Evolutionary conservation across 1,140 invertebrate genomes (phyloP), one percentile per base, ranked within the genome.

Genomic region (Drosophila cardini): DNA sequence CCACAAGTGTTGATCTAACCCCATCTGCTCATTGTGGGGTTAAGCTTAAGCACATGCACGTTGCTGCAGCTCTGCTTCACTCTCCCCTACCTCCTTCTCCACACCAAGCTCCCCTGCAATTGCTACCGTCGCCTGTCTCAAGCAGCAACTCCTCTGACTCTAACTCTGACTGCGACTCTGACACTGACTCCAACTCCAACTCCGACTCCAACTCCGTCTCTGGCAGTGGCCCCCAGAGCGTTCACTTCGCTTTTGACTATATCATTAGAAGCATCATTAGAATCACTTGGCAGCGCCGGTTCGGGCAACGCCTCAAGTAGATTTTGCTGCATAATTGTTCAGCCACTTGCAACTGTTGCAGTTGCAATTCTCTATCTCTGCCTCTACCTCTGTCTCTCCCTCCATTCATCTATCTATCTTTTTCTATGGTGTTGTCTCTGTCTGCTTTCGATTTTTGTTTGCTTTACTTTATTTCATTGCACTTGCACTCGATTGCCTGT

Each of bases 231-330:
- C 56, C 56, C 16, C 48, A 30, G 43, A 71, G 61, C 57, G 52
- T 45, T 58, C 45, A 69, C 84, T 86, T 87, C 67, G 76, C 84
- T 86, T 86, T 86, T 83, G 83, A 86, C 84, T 87, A 89, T 87
- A 87, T 87, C 84, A 87, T 89, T 87, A 87, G 84, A 87, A 87
- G 84, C 85, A 87, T 87, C 84, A 87, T 87, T 89, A 87, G 84
- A 87, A 87, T 87, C 84, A 87, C 84, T 87, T 87, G 84, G 80
- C 84, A 87, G 84, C 69, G 84, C 65, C 80, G 63, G 76, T 87
- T 74, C 72, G 84, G 84, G 84, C 80, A 87, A 87, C 84, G 84
- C 84, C 84, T 87, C 64, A 63, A 87, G 84, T 87, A 79, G 83
- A 89, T 87, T 87, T 89, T 83, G 68, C 65, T 75, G 79, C 76